Base-by-base conservation (phyloP, 2,888 invertebrate species). In the Ceriagrion tenellum region DNA sequence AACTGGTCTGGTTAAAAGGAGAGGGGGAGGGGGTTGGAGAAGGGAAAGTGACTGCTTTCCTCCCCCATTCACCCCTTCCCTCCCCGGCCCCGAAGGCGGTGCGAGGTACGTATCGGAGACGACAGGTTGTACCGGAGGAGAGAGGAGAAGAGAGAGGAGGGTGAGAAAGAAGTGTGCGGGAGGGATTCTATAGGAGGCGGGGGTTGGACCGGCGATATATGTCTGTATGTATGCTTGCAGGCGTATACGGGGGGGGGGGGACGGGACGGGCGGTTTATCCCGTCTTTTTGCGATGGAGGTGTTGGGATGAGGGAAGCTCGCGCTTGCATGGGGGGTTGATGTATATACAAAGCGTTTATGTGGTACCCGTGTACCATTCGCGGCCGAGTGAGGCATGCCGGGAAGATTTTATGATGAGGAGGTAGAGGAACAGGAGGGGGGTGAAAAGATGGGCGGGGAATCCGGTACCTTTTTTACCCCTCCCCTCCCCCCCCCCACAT, bases 1-100 rank as follows among this genome's bases (percentile, higher is more conserved):
- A 93, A 93, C 93, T 93, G 93, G 93, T 69, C 69, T 69, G 69
- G 47, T n/a, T n/a, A n/a, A 26, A 47, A 47, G 69, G n/a, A 69
- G 35, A 13, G 35, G 35, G 35, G 35, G 13, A 8, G 13, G 12
- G 35, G 35, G 30, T 12, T 10, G n/a, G 8, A 47, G 47, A n/a
- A 69, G n/a, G 10, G 69, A 69, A 69, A 69, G 69, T 69, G 69
- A 69, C 69, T 69, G 2, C 59, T 59, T 59, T 8, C 59, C 59
- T 12, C 81, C 35, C 81, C 35, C n/a, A n/a, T n/a, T n/a, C n/a
- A n/a, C n/a, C n/a, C n/a, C n/a, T n/a, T n/a, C n/a, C n/a, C n/a
- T n/a, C n/a, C n/a, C n/a, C n/a, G n/a, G n/a, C 81, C 35, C 81
- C 35, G 1, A 16, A 20, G 35, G 81, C 81, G 35, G 20, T 59